Percentiles rank a stretch among this genome's conserved stretches.
Conservation (phyloP, 2,113 vertebrate genomes). For the Macrotis lagotis region DNA sequence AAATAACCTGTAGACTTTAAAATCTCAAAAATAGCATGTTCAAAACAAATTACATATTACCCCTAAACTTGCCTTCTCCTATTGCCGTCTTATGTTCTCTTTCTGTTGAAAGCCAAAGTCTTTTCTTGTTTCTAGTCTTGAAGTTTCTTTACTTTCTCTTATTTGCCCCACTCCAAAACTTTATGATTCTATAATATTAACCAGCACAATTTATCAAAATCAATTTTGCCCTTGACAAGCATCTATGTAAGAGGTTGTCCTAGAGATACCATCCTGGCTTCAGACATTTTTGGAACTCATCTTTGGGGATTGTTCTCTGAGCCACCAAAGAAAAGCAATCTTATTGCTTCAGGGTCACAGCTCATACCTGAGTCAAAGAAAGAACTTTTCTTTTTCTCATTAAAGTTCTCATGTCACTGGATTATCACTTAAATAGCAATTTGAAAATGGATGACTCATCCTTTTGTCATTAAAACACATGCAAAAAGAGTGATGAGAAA, state of each 20-base stretch:
- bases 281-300: background rate
- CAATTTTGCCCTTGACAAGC: background rate
- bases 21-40: background rate
- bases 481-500: conserved; percentile 21
- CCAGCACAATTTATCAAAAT: background rate
- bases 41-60: background rate
- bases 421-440: conserved; percentile 54
- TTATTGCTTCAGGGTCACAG: conserved; percentile 16
- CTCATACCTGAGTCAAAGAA: background rate
- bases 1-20: background rate
- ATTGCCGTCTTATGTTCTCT: background rate
- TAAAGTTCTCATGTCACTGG: conserved; percentile 39
- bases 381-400: conserved; percentile 11
- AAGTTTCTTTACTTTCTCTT: background rate
- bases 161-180: background rate
- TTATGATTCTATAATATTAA: background rate
- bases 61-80: background rate
- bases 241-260: background rate
- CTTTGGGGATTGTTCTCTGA: conserved; percentile 20
- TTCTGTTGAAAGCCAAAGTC: background rate
- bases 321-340: background rate
- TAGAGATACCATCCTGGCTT: background rate
- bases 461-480: conserved; percentile 49
- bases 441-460: conserved; percentile 37
- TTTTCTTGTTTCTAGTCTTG: background rate